A percentile compares a stretch with the other conserved stretches of the same genome.
Conservation (phyloP, 2,113 vertebrate species). For the Neopipo cinnamomea region DNA sequence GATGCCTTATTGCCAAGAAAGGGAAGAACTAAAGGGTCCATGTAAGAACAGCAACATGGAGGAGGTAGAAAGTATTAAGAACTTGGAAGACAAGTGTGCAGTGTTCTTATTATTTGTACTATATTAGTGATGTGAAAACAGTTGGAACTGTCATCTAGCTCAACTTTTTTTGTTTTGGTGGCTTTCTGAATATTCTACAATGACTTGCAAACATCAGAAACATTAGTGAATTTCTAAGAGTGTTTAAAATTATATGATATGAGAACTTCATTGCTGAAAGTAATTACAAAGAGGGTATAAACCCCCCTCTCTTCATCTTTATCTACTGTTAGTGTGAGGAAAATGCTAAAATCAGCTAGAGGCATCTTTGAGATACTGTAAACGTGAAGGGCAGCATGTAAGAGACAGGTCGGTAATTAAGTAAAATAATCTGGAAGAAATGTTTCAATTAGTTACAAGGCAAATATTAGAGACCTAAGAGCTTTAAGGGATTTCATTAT, state of each 20-base stretch:
- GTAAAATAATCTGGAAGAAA: not conserved
- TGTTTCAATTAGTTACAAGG: not conserved
- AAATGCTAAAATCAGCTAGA: not conserved
- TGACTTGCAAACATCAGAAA: not conserved
- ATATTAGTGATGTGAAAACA: not conserved
- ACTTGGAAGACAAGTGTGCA: not conserved
- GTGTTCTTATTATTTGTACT: not conserved
- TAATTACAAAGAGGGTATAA: not conserved
- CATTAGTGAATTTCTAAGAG: not conserved
- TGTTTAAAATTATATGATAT: not conserved
- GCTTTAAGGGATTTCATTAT: not conserved
- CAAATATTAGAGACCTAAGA: not conserved
- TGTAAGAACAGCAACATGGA: not conserved
- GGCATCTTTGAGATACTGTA: not conserved
- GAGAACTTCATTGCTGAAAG: not conserved
- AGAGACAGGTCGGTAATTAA: not conserved
- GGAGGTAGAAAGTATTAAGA: not conserved
- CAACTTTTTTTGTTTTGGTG: not conserved
- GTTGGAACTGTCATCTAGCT: not conserved
- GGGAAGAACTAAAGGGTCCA: not conserved
- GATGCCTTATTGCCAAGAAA: not conserved
- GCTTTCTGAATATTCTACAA: not conserved
- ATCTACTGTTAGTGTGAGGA: not conserved
- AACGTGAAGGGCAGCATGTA: not conserved
- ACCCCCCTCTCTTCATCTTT: not conserved